Evolutionary conservation across 1,140 invertebrate species (phyloP).

Genomic region (Drosophila ambigua): DNA sequence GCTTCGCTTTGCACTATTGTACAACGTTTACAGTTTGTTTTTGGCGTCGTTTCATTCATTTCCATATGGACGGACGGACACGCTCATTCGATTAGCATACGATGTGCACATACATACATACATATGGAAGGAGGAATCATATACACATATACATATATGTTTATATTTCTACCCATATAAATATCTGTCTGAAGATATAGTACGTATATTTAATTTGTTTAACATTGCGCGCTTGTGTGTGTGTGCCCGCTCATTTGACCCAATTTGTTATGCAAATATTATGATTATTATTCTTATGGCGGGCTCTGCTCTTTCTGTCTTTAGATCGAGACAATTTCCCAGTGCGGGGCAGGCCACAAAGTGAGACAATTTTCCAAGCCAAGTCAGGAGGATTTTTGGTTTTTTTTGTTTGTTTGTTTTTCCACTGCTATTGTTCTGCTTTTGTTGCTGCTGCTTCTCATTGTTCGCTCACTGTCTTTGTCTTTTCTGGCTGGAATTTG

Average conservation of each 20-base stretch:
- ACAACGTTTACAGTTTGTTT: slow-evolving; percentile 76
- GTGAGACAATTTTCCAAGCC: slow-evolving; percentile 31
- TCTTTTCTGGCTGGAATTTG: slow-evolving; percentile 36
- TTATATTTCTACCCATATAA: slow-evolving; percentile 16
- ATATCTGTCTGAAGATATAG: slow-evolving; percentile 7
- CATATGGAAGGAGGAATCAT: slow-evolving; percentile 17
- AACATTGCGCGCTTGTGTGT: slow-evolving; percentile 52
- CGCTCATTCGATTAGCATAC: slow-evolving; percentile 75
- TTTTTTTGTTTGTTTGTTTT: not conserved
- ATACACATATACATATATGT: slow-evolving; percentile 13
- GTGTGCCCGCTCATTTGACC: slow-evolving; percentile 59
- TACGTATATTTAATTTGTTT: slow-evolving; percentile 33
- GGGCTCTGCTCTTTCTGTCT: not conserved
- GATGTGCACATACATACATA: not conserved
- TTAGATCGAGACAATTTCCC: slow-evolving; percentile 15
- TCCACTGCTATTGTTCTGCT: slow-evolving; percentile 17
- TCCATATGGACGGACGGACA: slow-evolving; percentile 51
- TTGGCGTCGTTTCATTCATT: slow-evolving; percentile 54
- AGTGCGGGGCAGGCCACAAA: not conserved
- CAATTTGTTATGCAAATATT: slow-evolving; percentile 76
- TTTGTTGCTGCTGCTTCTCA: slow-evolving; percentile 1
- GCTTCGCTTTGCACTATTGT: slow-evolving; percentile 55
- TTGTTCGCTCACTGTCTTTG: slow-evolving; percentile 28
- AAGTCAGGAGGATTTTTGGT: too few species aligned
- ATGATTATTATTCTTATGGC: slow-evolving; percentile 42